Base-by-base conservation (phyloP, 2,113 vertebrate species). In the Polypterus senegalus region DNA sequence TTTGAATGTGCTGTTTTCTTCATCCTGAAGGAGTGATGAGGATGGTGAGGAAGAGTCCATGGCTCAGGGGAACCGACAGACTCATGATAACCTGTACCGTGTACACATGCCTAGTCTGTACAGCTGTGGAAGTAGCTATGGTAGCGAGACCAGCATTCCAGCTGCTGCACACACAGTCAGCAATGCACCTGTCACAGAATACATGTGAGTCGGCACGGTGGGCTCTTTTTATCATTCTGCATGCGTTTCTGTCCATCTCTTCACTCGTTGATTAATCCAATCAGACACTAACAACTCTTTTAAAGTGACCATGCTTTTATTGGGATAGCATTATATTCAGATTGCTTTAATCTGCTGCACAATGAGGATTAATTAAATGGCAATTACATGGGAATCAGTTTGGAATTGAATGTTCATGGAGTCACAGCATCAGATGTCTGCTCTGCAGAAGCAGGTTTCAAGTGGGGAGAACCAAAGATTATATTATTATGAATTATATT, bases 41-140 rank as follows among this genome's bases (percentile, higher is more conserved):
- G 92, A 94, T 2, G 90, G 84, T 9, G 96, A 94, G 66, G 89
- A 93, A 0, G 92, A 93, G 72, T 91, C 92, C 54, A 67, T 90
- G 7, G 86, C 88, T 47, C 87, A 83, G 1, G 90, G 92, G 52
- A 92, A 87, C 0, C 78, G 94, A 63, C 94, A 89, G 63, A 91
- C 92, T 4, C 90, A 93, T 0, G 96, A 96, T 75, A 95, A 93
- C 79, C 86, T 97, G 70, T 98, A 98, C 83, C 89, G 92, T 4
- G 96, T 98, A 59, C 96, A 98, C 84, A 98, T 98, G 94, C 94
- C 96, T 61, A 98, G 96, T 68, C 76, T 98, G 58, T 98, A 98
- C 76, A 98, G 96, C 86, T 98, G 96, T 44, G 96, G 96, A 3
- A 98, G 94, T 86, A 97, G 93, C 84, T 98, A 95, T 27, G 94